Percentiles rank a stretch among this genome's conserved stretches.
phyloP scores from a whole-genome alignment of 2,888 invertebrate species.

The Hirtodrosophila cameraria region DNA sequence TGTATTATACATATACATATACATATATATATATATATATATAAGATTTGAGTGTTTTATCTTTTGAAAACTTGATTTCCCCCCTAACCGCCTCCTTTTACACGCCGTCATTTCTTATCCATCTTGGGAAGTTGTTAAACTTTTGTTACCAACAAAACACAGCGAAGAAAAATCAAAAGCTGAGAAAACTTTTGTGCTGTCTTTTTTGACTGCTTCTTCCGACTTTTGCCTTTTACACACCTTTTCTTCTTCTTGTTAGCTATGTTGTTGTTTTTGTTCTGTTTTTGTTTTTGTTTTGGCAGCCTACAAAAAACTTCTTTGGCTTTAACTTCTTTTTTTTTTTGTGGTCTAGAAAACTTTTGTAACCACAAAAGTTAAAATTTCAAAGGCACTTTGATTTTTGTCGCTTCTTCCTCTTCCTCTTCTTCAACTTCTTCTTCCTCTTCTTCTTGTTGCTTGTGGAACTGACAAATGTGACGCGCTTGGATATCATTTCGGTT shows the following conservation, averaged over 20 bases:
- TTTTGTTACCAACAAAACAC: conserved; percentile 41
- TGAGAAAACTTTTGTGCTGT: conserved; percentile 66
- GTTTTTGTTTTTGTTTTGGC: conserved; percentile 59
- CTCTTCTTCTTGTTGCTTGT: conserved; percentile 31
- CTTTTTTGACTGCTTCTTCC: conserved; percentile 52
- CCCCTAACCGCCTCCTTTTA: neutral
- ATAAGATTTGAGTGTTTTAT: conserved; percentile 44
- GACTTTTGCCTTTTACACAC: conserved; percentile 28
- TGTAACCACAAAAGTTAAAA: conserved; percentile 61
- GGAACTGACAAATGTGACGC: conserved; percentile 59
- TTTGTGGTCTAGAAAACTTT: conserved; percentile 76
- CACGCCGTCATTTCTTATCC: conserved; percentile 46
- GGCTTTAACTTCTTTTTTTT: conserved; percentile 56
- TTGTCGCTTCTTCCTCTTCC: conserved; percentile 26
- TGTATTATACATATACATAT: conserved; percentile 45
- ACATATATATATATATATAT: too few relatives aligned
- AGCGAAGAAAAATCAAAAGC: conserved; percentile 39
- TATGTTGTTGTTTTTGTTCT: conserved; percentile 30
- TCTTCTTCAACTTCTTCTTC: conserved; percentile 18
- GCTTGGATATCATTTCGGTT: conserved; percentile 69
- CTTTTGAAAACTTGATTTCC: conserved; percentile 54
- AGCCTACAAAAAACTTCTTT: conserved; percentile 45
- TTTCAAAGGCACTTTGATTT: conserved; percentile 58
- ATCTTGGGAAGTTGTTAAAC: conserved; percentile 71
- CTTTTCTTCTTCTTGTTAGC: conserved; percentile 25